Evolutionary conservation across 2,113 vertebrate species (phyloP), one percentile per base, ranked within the genome.

Genomic region (Brachypteracias leptosomus): DNA sequence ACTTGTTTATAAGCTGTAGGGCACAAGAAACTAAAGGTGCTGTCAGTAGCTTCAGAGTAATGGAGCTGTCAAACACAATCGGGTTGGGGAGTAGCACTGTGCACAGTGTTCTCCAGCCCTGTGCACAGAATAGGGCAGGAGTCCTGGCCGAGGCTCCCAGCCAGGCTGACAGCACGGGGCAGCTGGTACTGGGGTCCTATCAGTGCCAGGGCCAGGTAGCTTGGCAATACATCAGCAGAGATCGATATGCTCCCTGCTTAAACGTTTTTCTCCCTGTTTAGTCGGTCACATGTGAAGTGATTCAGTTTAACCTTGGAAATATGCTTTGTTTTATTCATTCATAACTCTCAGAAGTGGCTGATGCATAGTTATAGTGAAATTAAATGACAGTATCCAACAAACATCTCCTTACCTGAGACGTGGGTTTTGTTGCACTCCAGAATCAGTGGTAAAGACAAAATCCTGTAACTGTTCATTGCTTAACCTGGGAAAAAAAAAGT

Each of bases 171-270:
- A 38, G 54, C 0, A 0, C 0, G 4, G n/a, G 31, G 36, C 77
- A 59, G 35, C 47, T 40, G 79, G 19, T 38, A 33, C 21, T 0
- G 6, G 29, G 40, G 16, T 36, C 36, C 29, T 3, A 1, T 67
- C 78, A 26, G 49, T 49, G 28, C 21, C 4, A 3, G 0, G 0
- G 44, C 17, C 47, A 52, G 57, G 7, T 2, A 7, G 3, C 55
- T 63, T 2, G 4, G 17, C 31, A 16, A 21, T 29, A 35, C 54
- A 31, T 51, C 47, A 85, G 61, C 65, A 88, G 70, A 79, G 90
- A 88, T 21, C 1, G 7, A 6, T 28, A 24, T 2, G 1, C 17
- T 49, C 17, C 15, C 25, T 52, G 25, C 29, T 44, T 57, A 73
- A 44, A 77, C 4, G 35, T 0, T 13, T 46, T 46, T 26, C 10